phyloP scores from a whole-genome alignment of 2,888 invertebrate species.

The Drosophila subsilvestris region DNA sequence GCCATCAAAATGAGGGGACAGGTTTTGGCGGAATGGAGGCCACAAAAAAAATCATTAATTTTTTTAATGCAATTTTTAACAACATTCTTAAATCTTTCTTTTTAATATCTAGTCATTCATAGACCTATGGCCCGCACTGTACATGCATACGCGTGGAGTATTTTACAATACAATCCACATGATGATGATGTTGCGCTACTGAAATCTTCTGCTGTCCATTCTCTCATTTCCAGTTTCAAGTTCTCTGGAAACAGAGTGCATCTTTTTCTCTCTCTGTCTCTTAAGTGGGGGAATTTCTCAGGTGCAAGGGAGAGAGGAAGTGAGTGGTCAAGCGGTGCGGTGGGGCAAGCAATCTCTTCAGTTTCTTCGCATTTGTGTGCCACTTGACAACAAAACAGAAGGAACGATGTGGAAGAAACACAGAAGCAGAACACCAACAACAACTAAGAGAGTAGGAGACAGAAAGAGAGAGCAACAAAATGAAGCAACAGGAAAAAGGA shows the following conservation, averaged over 20 bases:
- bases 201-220: neutral
- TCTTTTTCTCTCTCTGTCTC: neutral
- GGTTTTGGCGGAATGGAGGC: neutral
- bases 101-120: too few relatives aligned
- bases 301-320: neutral
- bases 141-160: neutral
- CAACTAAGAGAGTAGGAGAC: neutral
- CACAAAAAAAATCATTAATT: neutral
- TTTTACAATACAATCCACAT: neutral
- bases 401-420: conserved; percentile 34
- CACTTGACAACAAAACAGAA: conserved; percentile 47
- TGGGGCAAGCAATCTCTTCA: conserved; percentile 47
- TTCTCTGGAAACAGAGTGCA: neutral
- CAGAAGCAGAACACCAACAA: neutral
- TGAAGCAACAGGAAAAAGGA: conserved; percentile 68
- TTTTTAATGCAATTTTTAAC: neutral
- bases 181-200: neutral
- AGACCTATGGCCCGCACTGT: neutral
- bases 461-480: conserved; percentile 7
- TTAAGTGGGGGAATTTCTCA: neutral
- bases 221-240: neutral
- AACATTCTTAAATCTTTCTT: neutral
- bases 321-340: conserved; percentile 33
- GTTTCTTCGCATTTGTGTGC: conserved; percentile 64
- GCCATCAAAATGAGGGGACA: neutral